Evolutionary conservation across 2,797 vertebrate genomes (phyloP).

Genomic region (Okamejei kenojei): DNA sequence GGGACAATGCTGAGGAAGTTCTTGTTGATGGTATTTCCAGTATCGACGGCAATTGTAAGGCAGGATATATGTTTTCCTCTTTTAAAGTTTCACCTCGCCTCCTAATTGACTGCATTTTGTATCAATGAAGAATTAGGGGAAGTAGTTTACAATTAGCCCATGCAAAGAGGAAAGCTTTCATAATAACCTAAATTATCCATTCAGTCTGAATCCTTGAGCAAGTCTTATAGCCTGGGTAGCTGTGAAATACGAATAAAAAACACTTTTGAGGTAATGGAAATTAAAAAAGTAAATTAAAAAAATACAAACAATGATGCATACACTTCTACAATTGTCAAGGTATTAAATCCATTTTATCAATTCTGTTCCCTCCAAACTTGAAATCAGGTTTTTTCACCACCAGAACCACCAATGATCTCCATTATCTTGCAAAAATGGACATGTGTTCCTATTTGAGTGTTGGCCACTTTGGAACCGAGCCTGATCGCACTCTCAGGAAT

Average conservation of each 20-base stretch:
- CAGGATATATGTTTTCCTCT: not conserved
- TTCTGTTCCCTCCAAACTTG: not conserved
- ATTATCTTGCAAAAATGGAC: not conserved
- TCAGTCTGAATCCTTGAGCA: not conserved
- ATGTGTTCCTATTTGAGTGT: not conserved
- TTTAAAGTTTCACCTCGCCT: not conserved
- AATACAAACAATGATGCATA: not conserved
- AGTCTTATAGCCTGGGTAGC: not conserved
- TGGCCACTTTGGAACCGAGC: not conserved
- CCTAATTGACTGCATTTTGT: not conserved
- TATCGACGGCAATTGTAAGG: not conserved
- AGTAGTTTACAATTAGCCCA: not conserved
- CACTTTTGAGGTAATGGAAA: not conserved
- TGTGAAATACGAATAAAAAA: not conserved
- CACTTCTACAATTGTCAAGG: not conserved
- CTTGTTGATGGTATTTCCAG: not conserved
- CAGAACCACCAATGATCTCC: not conserved
- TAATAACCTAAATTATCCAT: not conserved
- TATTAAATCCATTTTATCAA: not conserved
- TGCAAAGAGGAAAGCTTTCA: not conserved
- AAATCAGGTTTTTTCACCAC: not conserved
- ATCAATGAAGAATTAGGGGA: constrained; percentile 16
- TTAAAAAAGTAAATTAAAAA: not conserved
- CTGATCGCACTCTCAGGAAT: not conserved
- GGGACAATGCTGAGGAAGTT: not conserved